Conservation (phyloP, 2,113 vertebrate genomes). For the Emydocephalus ijimae region DNA sequence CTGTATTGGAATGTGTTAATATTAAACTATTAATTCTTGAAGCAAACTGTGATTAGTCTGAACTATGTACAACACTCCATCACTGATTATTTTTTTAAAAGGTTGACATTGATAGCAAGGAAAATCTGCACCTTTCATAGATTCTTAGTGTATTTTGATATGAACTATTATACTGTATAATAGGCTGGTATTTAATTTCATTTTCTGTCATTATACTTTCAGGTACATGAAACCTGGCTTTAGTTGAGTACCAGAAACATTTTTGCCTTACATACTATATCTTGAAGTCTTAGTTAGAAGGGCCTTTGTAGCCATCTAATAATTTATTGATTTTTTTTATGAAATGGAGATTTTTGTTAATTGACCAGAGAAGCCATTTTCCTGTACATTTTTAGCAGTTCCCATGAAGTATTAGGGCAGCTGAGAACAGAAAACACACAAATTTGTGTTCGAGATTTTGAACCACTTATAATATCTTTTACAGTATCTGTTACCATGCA, state of each 20-base stretch:
- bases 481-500: not conserved
- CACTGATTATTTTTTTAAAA: not conserved
- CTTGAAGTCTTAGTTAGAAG: not conserved
- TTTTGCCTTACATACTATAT: not conserved
- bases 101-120: conserved; percentile 42
- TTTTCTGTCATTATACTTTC: too few species aligned
- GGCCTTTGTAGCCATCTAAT: not conserved
- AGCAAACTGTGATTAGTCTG: rapidly evolving
- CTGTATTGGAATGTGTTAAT: conserved; percentile 4
- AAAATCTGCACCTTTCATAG: conserved; percentile 32
- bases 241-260: not conserved
- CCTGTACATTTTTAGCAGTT: not conserved
- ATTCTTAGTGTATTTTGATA: not conserved
- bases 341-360: not conserved
- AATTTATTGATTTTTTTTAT: not conserved
- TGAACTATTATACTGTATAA: not conserved
- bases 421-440: not conserved
- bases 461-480: not conserved
- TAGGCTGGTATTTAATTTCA: not conserved
- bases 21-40: conserved; percentile 24
- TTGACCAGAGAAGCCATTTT: not conserved
- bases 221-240: not conserved
- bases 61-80: rapidly evolving
- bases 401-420: not conserved
- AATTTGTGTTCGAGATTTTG: not conserved